phyloP scores from a whole-genome alignment of 2,113 vertebrate species.

The Psephotus haematonotus region DNA sequence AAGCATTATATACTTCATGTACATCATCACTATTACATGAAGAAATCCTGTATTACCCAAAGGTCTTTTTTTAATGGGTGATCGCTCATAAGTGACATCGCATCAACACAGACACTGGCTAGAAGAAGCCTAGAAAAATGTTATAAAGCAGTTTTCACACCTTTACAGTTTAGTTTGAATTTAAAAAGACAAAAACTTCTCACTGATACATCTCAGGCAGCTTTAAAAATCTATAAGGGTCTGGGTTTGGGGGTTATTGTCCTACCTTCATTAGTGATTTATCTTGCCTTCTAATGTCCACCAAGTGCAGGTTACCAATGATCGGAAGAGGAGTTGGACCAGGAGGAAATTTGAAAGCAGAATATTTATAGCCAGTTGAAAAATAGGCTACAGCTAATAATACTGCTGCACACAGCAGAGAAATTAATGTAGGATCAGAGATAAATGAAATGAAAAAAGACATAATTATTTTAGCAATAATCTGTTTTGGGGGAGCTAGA shows the following conservation, averaged over 20 bases:
- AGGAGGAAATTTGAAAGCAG: slow-evolving; percentile 67
- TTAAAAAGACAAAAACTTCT: neutral
- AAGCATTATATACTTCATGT: neutral
- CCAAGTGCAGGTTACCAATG: slow-evolving; percentile 74
- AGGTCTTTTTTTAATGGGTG: slow-evolving; percentile 7
- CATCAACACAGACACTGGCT: neutral
- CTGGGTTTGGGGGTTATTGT: neutral
- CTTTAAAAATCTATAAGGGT: neutral
- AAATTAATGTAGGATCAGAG: slow-evolving; percentile 24
- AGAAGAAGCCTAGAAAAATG: neutral
- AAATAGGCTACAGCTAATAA: slow-evolving; percentile 37
- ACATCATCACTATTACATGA: neutral
- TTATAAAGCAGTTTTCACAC: slow-evolving; percentile 6
- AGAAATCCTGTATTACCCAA: slow-evolving; percentile 22
- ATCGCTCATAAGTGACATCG: neutral
- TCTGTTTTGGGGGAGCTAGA: neutral
- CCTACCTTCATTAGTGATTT: slow-evolving; percentile 74
- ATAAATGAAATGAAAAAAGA: slow-evolving; percentile 47
- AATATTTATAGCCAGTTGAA: slow-evolving; percentile 39
- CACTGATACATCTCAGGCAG: neutral
- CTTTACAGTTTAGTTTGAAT: neutral
- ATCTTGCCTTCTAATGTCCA: slow-evolving; percentile 75
- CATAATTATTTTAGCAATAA: slow-evolving; percentile 36
- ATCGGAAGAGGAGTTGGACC: slow-evolving; percentile 73
- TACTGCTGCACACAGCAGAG: slow-evolving; percentile 23